Evolutionary conservation across 2,888 invertebrate species (phyloP), one percentile per base, ranked within the genome.

Genomic region (Tryphoninae sp.): DNA sequence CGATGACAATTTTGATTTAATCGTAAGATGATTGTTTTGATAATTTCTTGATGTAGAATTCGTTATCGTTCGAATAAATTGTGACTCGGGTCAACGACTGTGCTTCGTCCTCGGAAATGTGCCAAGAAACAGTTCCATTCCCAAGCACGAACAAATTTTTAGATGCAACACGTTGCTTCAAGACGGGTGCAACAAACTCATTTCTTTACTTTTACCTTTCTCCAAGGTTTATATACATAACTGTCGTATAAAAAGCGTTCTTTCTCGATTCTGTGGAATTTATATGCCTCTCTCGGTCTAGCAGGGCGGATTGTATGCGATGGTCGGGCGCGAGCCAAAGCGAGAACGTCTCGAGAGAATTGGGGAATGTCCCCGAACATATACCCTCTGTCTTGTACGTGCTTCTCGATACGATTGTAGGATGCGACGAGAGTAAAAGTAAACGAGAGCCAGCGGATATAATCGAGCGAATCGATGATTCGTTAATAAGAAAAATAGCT

Each of bases 161-260:
- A 4, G 77, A 72, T 55, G 75, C 74, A 81, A 81, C 81, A 71
- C 64, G 80, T 80, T 79, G 79, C 71, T 75, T 67, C 11, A 45
- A 53, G 59, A 59, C 53, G 40, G 72, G 59, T 23, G 42, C 59
- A 33, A 26, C 13, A 23, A 69, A 53, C 26, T 64, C 9, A 26
- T 26, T 26, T 4, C 40, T 62, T 8, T 22, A 23, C 55, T 22
- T 45, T 68, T 42, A 40, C 16, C 26, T 40, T 23, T 2, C 2
- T 3, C 26, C 2, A 26, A 16, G n/a, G 16, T 53, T 22, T 62
- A 22, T 33, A 3, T 40, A 55, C 8, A 40, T 6, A 19, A 6
- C 33, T 1, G n/a, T 65, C 7, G 16, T 40, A 16, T 42, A 53
- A 59, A 61, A 6, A 61, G 6, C 13, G 11, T 33, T 33, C 19